Percentiles rank a stretch among this genome's conserved stretches.
Conservation (phyloP, 2,797 vertebrate species). For the Trichosurus vulpecula region DNA sequence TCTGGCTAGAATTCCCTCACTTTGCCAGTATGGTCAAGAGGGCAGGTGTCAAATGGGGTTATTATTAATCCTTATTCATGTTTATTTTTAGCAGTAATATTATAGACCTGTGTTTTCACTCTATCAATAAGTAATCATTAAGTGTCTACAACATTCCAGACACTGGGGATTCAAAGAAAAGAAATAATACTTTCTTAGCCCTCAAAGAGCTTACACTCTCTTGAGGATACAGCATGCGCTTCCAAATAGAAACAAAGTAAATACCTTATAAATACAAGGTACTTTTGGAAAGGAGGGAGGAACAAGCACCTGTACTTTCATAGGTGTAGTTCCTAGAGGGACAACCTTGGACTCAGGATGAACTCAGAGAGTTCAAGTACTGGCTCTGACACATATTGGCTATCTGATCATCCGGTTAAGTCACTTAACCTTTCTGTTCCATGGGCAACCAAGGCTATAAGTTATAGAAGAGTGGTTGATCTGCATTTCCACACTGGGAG, state of each 20-base stretch:
- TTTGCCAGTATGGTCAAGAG: not conserved
- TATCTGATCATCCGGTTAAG: not conserved
- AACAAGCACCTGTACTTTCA: not conserved
- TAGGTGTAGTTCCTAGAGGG: not conserved
- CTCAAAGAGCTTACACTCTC: not conserved
- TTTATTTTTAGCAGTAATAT: not conserved
- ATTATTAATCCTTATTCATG: not conserved
- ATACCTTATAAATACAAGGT: not conserved
- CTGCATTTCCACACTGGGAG: not conserved
- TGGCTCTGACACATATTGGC: not conserved
- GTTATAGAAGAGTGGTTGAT: not conserved
- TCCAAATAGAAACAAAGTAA: too few relatives aligned
- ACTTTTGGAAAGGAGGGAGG: not conserved
- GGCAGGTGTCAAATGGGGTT: not conserved
- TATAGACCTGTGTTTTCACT: not conserved
- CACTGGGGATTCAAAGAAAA: not conserved
- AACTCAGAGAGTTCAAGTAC: not conserved
- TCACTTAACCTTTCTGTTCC: not conserved
- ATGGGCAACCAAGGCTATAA: not conserved
- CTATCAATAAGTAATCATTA: not conserved
- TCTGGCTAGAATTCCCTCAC: not conserved
- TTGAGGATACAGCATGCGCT: not conserved
- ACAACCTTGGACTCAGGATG: not conserved
- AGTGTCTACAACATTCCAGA: not conserved
- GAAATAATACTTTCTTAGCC: not conserved